These are phyloP conservation scores for Baccha elongata DNA, from an alignment of 2,888 invertebrate species.

Conservation along the genomic window DNA sequence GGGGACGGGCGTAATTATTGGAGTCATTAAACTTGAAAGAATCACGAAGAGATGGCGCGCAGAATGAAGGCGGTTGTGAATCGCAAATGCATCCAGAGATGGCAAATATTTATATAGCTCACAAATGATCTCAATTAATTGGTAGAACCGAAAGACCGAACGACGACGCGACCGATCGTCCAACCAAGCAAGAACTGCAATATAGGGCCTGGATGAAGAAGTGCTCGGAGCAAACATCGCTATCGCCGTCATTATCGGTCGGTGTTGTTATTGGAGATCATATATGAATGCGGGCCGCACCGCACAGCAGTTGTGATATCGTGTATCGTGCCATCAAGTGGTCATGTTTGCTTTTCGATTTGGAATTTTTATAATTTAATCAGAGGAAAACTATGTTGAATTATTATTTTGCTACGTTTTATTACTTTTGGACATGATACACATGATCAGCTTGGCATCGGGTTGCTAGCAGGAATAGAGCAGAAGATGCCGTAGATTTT, in stretches of 20 bases:
- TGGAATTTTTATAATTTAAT: slow-evolving; percentile 72
- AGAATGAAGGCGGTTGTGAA: slow-evolving; percentile 23
- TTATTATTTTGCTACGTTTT: slow-evolving; percentile 57
- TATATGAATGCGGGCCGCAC: slow-evolving; percentile 63
- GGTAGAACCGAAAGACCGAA: slow-evolving; percentile 30
- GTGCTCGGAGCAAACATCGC: slow-evolving; percentile 43
- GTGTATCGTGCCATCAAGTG: slow-evolving; percentile 27
- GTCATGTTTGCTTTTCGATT: slow-evolving; percentile 65
- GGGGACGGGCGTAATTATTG: slow-evolving; percentile 71
- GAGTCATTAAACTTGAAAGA: slow-evolving; percentile 67
- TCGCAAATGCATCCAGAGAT: slow-evolving; percentile 25
- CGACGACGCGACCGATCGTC: background rate
- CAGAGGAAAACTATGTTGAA: slow-evolving; percentile 46
- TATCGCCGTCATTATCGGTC: background rate
- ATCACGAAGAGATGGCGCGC: slow-evolving; percentile 46
- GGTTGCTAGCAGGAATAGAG: background rate
- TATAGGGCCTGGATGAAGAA: slow-evolving; percentile 42
- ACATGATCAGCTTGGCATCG: slow-evolving; percentile 27
- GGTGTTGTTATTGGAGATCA: slow-evolving; percentile 32
- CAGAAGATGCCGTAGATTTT: background rate
- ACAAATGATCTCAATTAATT: slow-evolving; percentile 73
- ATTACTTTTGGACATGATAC: slow-evolving; percentile 48
- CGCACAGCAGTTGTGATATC: slow-evolving; percentile 9
- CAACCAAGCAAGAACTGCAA: slow-evolving; percentile 43
- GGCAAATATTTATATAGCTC: slow-evolving; percentile 71